A percentile compares a stretch with the other conserved stretches of the same genome.
Conservation (phyloP, 2,113 vertebrate genomes). For the Jaculus jaculus region DNA sequence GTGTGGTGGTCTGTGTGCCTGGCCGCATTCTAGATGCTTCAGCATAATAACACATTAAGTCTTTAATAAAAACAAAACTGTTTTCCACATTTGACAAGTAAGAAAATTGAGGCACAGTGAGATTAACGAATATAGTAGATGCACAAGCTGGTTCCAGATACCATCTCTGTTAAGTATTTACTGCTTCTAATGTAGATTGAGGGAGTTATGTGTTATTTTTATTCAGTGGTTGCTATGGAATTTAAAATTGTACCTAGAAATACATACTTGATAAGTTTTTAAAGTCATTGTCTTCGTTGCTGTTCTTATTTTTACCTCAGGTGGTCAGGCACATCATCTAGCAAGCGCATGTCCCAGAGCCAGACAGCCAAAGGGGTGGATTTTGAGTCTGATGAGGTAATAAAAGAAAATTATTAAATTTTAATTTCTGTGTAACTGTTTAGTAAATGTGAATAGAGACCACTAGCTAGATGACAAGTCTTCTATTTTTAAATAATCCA, state of each 20-base stretch:
- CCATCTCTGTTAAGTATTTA: not conserved
- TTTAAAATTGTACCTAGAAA: not conserved
- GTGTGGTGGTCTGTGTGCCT: not conserved
- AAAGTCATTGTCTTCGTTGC: not conserved
- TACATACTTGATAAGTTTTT: not conserved
- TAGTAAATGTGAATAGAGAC: constrained; percentile 30
- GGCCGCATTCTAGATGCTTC: not conserved
- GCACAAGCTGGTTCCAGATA: not conserved
- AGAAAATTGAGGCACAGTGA: not conserved
- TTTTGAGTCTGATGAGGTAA: constrained; percentile 92
- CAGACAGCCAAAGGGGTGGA: constrained; percentile 86
- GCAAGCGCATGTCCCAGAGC: constrained; percentile 87
- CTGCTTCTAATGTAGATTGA: not conserved
- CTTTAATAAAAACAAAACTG: not conserved
- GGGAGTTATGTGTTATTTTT: not conserved
- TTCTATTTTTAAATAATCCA: not conserved
- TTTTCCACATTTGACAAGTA: constrained; percentile 5
- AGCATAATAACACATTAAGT: not conserved
- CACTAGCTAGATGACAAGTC: not conserved
- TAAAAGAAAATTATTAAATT: not conserved
- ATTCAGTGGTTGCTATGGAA: not conserved
- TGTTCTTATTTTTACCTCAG: constrained; percentile 64
- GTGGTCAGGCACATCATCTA: constrained; percentile 56
- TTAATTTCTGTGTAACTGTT: constrained; percentile 1
- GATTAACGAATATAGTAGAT: not conserved